Conservation (phyloP, 1,140 invertebrate genomes). For the Ceratosolen solmsi region DNA sequence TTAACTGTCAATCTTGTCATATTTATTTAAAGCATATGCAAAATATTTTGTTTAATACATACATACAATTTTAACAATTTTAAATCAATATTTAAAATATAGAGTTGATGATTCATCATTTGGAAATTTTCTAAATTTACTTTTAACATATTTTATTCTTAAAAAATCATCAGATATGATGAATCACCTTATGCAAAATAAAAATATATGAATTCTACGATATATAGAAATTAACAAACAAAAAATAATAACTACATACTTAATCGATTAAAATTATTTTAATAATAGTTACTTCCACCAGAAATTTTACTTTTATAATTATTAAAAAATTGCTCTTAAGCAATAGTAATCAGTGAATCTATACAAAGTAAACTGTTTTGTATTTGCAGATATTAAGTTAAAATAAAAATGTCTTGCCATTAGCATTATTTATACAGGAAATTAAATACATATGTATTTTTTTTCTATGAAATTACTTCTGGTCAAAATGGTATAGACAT, state of each 20-base stretch:
- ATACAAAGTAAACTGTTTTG: not conserved
- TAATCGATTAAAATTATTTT: slow-evolving; percentile 1
- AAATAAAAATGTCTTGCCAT: not conserved
- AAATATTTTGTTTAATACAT: slow-evolving; percentile 26
- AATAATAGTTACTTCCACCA: slow-evolving; percentile 6
- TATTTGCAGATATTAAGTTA: not conserved
- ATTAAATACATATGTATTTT: too few species aligned
- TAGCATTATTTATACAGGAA: not conserved
- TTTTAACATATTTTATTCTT: not conserved
- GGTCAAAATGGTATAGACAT: too few species aligned
- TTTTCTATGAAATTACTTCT: not conserved
- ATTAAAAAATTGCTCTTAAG: not conserved
- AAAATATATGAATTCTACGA: not conserved
- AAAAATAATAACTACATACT: slow-evolving; percentile 17
- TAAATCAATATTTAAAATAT: slow-evolving; percentile 21
- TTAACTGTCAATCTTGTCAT: slow-evolving; percentile 45
- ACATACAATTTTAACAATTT: slow-evolving; percentile 8
- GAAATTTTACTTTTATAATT: not conserved
- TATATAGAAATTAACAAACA: not conserved
- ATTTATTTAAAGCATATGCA: slow-evolving; percentile 42
- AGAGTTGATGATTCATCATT: not conserved
- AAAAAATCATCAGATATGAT: slow-evolving; percentile 2
- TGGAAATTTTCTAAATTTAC: slow-evolving; percentile 17
- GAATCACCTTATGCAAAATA: slow-evolving; percentile 13
- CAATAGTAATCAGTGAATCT: not conserved